A percentile compares a stretch with the other conserved stretches of the same genome.
Conservation (phyloP, 2,113 vertebrate species). For the Paracanthobrama guichenoti region DNA sequence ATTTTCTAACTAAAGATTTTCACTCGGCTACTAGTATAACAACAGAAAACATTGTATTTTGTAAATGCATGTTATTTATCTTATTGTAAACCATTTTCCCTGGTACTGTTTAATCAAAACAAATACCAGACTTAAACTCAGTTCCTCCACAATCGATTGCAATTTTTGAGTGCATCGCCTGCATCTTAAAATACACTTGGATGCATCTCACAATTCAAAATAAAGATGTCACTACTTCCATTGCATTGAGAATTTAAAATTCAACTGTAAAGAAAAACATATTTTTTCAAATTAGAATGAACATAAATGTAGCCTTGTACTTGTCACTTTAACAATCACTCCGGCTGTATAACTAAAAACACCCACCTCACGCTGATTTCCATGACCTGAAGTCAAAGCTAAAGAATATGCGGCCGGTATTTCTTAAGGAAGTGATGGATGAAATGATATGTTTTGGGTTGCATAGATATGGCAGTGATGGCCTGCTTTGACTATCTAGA, state of each 20-base stretch:
- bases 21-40: no score
- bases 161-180: neutral
- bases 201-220: neutral
- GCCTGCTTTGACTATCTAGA: neutral
- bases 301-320: neutral
- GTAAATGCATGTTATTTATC: no score
- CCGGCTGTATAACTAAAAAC: neutral
- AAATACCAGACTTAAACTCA: neutral
- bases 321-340: neutral
- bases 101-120: no score
- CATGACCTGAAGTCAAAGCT: neutral
- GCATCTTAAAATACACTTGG: neutral
- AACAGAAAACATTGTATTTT: no score
- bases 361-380: neutral
- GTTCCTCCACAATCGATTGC: neutral
- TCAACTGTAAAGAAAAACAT: neutral
- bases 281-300: neutral
- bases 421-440: slow-evolving; percentile 14
- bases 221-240: neutral
- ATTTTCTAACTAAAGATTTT: no score
- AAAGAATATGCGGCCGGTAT: neutral
- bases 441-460: neutral
- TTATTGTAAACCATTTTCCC: no score
- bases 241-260: neutral
- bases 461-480: neutral